phyloP scores from a whole-genome alignment of 1,140 invertebrate species.

The Uloborus diversus region DNA sequence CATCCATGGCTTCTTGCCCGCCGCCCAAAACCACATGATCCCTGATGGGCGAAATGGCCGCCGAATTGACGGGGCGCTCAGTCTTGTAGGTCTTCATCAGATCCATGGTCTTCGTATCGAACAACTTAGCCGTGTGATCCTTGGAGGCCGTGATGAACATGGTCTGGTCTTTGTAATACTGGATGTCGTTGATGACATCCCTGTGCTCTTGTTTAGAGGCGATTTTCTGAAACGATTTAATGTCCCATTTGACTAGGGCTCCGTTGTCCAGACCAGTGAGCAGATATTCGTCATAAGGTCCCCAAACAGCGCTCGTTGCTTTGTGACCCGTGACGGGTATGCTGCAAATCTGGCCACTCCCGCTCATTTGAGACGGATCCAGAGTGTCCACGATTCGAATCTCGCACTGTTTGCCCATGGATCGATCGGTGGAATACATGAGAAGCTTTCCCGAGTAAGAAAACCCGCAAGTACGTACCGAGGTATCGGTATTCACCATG shows the following conservation, averaged over 20 bases:
- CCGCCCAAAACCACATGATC: constrained; percentile 95
- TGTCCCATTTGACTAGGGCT: constrained; percentile 89
- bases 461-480: constrained; percentile 90
- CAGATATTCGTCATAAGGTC: constrained; percentile 87
- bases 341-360: constrained; percentile 62
- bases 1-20: constrained; percentile 98
- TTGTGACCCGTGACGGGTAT: constrained; percentile 74
- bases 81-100: constrained; percentile 95
- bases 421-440: constrained; percentile 87
- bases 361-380: constrained; percentile 33
- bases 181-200: constrained; percentile 93
- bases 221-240: constrained; percentile 83
- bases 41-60: constrained; percentile 90
- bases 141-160: constrained; percentile 98
- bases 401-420: constrained; percentile 89
- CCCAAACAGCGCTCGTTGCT: constrained; percentile 93
- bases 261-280: constrained; percentile 96
- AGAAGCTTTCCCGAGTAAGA: constrained; percentile 92
- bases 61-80: constrained; percentile 95
- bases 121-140: constrained; percentile 92
- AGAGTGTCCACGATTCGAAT: constrained; percentile 76
- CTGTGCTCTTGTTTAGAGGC: constrained; percentile 77
- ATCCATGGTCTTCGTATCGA: constrained; percentile 85
- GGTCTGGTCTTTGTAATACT: constrained; percentile 88
- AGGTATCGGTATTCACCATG: constrained; percentile 81